phyloP scores from a whole-genome alignment of 2,113 vertebrate species.

The Peromyscus californicus region DNA sequence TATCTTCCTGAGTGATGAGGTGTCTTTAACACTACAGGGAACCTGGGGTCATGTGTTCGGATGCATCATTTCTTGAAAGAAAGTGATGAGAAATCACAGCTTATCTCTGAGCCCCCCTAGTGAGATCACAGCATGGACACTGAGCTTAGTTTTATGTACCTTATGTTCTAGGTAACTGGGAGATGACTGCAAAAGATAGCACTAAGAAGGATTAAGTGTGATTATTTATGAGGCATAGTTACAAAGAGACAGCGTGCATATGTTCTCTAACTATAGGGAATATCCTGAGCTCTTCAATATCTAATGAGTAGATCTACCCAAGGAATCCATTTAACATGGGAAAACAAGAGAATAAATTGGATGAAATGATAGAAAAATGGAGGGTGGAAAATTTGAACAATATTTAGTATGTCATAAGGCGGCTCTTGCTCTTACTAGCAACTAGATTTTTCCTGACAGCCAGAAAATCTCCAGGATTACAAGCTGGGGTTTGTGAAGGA shows the following conservation, averaged over 20 bases:
- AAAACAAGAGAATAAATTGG: slow-evolving; percentile 54
- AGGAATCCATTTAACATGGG: slow-evolving; percentile 45
- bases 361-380: not conserved
- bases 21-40: slow-evolving; percentile 43
- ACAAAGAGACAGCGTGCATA: slow-evolving; percentile 75
- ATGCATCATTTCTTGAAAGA: slow-evolving; percentile 69
- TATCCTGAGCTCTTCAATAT: slow-evolving; percentile 64
- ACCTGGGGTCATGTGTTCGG: slow-evolving; percentile 62
- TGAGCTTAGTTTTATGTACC: slow-evolving; percentile 77
- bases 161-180: slow-evolving; percentile 81
- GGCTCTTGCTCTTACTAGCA: slow-evolving; percentile 25
- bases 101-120: slow-evolving; percentile 64
- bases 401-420: slow-evolving; percentile 12
- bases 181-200: slow-evolving; percentile 78
- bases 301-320: slow-evolving; percentile 61
- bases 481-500: not conserved
- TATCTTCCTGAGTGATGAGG: slow-evolving; percentile 52
- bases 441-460: slow-evolving; percentile 28
- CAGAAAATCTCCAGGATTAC: not conserved
- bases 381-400: not conserved
- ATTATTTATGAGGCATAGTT: slow-evolving; percentile 79
- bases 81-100: slow-evolving; percentile 64
- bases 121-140: slow-evolving; percentile 78
- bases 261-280: slow-evolving; percentile 74
- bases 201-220: slow-evolving; percentile 76